phyloP scores from a whole-genome alignment of 2,797 vertebrate species.

The Hylomyscus alleni region DNA sequence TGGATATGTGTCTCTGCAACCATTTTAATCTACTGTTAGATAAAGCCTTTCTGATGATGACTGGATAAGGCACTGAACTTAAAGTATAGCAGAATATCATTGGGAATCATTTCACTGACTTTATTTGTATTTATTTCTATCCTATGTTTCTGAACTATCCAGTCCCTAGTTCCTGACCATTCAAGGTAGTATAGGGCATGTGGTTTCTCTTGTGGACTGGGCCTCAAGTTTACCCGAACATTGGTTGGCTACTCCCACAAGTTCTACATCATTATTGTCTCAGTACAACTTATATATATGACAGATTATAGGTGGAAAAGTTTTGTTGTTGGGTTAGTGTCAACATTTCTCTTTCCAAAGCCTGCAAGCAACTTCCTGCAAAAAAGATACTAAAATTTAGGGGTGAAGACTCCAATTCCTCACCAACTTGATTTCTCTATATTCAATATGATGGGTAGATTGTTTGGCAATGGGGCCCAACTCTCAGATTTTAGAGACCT shows the following conservation, averaged over 20 bases:
- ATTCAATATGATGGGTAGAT: neutral
- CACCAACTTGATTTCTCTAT: neutral
- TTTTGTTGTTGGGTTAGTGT: neutral
- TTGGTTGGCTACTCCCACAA: neutral
- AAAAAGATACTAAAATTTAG: neutral
- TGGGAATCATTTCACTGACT: neutral
- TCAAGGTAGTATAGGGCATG: neutral
- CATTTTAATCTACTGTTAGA: neutral
- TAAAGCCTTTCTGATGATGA: rapidly evolving
- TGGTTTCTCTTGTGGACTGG: too few relatives aligned
- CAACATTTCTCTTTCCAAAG: neutral
- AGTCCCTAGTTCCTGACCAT: neutral
- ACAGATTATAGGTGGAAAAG: neutral
- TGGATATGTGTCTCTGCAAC: too few relatives aligned
- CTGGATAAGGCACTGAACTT: neutral
- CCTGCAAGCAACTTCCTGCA: neutral
- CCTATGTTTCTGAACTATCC: too few relatives aligned
- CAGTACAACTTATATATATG: neutral
- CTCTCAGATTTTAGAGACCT: neutral
- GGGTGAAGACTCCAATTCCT: neutral
- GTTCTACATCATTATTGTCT: neutral
- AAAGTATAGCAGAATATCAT: neutral
- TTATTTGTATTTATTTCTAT: neutral
- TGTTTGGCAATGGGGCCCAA: neutral
- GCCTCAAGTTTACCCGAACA: neutral